Conservation (phyloP, 2,113 vertebrate species). For the Epinephelus moara region DNA sequence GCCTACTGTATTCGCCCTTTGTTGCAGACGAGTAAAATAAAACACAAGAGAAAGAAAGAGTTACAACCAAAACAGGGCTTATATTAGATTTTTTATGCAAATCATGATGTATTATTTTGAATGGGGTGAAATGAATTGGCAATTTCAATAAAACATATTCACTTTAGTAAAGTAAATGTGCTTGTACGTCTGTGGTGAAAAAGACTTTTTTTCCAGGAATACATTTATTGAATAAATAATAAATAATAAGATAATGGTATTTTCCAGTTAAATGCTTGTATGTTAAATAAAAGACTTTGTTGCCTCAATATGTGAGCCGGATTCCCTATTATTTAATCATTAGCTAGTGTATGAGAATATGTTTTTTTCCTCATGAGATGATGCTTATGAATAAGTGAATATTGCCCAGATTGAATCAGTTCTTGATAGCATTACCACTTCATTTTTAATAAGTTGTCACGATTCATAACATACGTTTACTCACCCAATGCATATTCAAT, state of each 20-base stretch:
- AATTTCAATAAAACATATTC: neutral
- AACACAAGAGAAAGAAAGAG: neutral
- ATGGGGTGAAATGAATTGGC: neutral
- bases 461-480: neutral
- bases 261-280: neutral
- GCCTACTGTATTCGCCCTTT: neutral
- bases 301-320: neutral
- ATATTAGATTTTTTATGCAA: neutral
- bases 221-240: slow-evolving; percentile 6
- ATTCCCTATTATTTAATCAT: neutral
- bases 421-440: neutral
- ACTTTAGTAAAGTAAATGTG: neutral
- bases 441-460: neutral
- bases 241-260: neutral
- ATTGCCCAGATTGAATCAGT: neutral
- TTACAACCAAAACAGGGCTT: neutral
- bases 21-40: neutral
- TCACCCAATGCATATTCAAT: neutral
- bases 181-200: neutral
- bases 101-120: neutral
- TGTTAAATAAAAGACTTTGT: neutral
- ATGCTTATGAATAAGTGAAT: neutral
- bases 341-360: neutral
- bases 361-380: neutral
- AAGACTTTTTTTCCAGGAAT: neutral